Conservation (phyloP, 2,113 vertebrate genomes). For the Ammodramus savannarum region DNA sequence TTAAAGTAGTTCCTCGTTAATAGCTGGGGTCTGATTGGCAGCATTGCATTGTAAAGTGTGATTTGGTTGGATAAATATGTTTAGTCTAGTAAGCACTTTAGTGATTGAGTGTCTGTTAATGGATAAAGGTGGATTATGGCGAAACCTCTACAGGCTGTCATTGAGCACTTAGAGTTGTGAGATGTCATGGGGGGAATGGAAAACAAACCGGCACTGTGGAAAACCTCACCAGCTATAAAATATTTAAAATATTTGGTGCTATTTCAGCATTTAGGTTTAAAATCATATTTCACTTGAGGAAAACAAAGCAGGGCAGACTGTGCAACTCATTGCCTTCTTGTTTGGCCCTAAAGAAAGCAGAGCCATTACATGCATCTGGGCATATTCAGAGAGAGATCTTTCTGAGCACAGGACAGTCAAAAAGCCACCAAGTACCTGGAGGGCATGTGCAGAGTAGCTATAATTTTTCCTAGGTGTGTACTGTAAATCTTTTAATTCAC, state of each 20-base stretch:
- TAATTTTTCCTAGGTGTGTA: neutral
- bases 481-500: neutral
- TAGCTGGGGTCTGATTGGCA: slow-evolving; percentile 82
- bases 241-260: slow-evolving; percentile 58
- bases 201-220: slow-evolving; percentile 61
- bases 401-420: neutral
- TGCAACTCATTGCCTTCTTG: neutral
- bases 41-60: slow-evolving; percentile 83
- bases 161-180: slow-evolving; percentile 79
- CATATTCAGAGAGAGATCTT: neutral
- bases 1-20: slow-evolving; percentile 82
- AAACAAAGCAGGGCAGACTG: neutral
- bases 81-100: slow-evolving; percentile 86
- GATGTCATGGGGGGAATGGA: slow-evolving; percentile 62
- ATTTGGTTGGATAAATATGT: slow-evolving; percentile 86
- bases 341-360: neutral
- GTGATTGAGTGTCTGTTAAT: slow-evolving; percentile 89
- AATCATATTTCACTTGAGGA: slow-evolving; percentile 41
- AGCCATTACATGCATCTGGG: neutral
- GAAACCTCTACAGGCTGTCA: slow-evolving; percentile 81
- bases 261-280: slow-evolving; percentile 37
- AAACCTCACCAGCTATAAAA: slow-evolving; percentile 43
- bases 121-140: slow-evolving; percentile 83
- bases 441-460: neutral
- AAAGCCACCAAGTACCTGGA: neutral